These are phyloP conservation scores for Drosophila cracens DNA, from an alignment of 2,888 invertebrate species.

Conservation along the genomic window DNA sequence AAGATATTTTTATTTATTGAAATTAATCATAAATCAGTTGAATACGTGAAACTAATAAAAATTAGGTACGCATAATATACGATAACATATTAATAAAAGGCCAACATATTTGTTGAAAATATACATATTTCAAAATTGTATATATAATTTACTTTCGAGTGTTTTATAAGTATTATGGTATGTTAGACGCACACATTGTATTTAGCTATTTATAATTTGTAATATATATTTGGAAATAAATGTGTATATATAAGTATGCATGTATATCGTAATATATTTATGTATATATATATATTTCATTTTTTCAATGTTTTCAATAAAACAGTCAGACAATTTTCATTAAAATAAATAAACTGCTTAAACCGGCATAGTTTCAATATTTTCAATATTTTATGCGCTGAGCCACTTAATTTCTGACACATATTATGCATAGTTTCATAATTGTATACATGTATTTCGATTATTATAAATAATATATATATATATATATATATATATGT, in stretches of 20 bases:
- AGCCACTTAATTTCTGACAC: conserved; percentile 76
- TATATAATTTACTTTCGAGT: conserved; percentile 38
- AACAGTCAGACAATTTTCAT: conserved; percentile 82
- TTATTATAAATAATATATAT: conserved; percentile 35
- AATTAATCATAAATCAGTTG: conserved; percentile 63
- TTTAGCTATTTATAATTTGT: conserved; percentile 49
- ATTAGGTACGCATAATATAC: conserved; percentile 54
- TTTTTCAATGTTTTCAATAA: conserved; percentile 64
- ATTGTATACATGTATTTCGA: conserved; percentile 43
- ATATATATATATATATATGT: conserved; percentile 31
- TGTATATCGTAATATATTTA: conserved; percentile 57
- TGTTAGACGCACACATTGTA: conserved; percentile 57
- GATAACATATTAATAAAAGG: conserved; percentile 43
- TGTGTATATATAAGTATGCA: conserved; percentile 64
- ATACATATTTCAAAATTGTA: conserved; percentile 64
- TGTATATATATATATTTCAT: conserved; percentile 47
- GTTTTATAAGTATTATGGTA: conserved; percentile 45
- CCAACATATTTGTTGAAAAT: conserved; percentile 40
- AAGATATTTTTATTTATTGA: conserved; percentile 66
- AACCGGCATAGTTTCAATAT: conserved; percentile 64
- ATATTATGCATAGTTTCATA: conserved; percentile 43
- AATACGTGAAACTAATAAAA: conserved; percentile 50
- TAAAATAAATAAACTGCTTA: conserved; percentile 60
- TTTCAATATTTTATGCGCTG: conserved; percentile 80
- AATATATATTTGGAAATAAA: conserved; percentile 58